Evolutionary conservation across 2,797 vertebrate genomes (phyloP), one percentile per base, ranked within the genome.

Genomic region (Acropternis orthonyx): DNA sequence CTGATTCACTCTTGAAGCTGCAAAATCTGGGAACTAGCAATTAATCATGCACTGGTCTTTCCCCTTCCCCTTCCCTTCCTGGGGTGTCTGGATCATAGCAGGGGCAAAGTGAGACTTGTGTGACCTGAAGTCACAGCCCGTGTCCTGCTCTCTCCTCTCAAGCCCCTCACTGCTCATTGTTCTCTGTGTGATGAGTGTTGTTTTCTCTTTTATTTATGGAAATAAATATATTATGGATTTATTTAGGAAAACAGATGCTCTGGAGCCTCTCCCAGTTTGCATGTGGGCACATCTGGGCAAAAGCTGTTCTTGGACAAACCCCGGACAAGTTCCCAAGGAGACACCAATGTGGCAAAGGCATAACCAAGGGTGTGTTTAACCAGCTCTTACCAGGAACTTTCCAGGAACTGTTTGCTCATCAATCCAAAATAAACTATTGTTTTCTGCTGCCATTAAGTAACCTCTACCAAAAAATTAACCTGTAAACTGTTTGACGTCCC

Each of bases 1-100:
- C 97, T 98, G 98, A 98, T 99, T 98, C 98, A 98, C 98, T 99
- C 98, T 98, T 97, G 94, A 98, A 98, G 98, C 98, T 98, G 98
- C 98, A 98, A 98, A 98, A 98, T 97, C 98, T 80, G 97, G 98
- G 98, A 98, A 98, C 98, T 99, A 85, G 97, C 98, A 98, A 98
- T 99, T 98, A 98, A 98, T 98, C 98, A 98, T 96, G 96, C 43
- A 92, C 97, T 97, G 98, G 98, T 98, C 22, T 6, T 6, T 6
- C 22, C 16, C 26, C 30, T 19, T 3, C 26, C 36, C 22, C 21
- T 19, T 3, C 34, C 32, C 66, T 48, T 24, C 48, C 54, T 4
- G 77, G 41, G 10, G 4, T 97, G 95, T 95, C 98, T 95, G 97
- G 98, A 98, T 98, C 97, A 97, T 92, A 97, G 96, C 89, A 97